Conservation (phyloP, 2,113 vertebrate genomes). For the Mystacornis crossleyi region DNA sequence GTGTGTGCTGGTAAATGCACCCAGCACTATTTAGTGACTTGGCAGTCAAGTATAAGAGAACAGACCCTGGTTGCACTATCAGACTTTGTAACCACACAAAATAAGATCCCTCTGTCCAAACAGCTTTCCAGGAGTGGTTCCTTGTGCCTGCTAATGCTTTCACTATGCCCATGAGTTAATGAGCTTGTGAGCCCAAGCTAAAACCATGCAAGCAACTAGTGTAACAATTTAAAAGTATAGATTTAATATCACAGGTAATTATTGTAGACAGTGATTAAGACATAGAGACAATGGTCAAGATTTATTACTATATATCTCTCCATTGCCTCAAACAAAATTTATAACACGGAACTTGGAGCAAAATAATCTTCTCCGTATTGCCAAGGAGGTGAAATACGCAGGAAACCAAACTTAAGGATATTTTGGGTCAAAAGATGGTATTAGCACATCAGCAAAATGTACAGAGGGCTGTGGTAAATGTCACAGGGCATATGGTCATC, state of each 20-base stretch:
- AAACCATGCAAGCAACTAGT: not conserved
- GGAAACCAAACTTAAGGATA: not conserved
- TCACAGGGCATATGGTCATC: not conserved
- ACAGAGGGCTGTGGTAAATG: not conserved
- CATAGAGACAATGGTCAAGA: not conserved
- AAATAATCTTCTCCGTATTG: not conserved
- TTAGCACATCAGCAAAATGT: not conserved
- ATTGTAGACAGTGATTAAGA: not conserved
- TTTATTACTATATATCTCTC: not conserved
- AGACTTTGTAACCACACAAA: not conserved
- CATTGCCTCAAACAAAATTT: not conserved
- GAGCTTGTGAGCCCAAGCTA: not conserved
- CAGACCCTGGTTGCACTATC: not conserved
- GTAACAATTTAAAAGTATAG: not conserved
- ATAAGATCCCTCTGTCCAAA: not conserved
- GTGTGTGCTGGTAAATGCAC: not conserved
- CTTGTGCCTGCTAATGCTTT: not conserved
- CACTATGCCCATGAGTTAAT: not conserved
- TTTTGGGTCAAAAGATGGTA: not conserved
- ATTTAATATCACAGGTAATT: conserved; percentile 35
- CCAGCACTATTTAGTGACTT: not conserved
- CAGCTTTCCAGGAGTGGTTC: not conserved
- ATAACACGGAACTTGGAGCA: not conserved
- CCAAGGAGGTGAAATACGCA: not conserved
- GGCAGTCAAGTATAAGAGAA: not conserved